Base-by-base conservation (phyloP, 2,888 invertebrate genomes). In the Drosophila atripex region DNA sequence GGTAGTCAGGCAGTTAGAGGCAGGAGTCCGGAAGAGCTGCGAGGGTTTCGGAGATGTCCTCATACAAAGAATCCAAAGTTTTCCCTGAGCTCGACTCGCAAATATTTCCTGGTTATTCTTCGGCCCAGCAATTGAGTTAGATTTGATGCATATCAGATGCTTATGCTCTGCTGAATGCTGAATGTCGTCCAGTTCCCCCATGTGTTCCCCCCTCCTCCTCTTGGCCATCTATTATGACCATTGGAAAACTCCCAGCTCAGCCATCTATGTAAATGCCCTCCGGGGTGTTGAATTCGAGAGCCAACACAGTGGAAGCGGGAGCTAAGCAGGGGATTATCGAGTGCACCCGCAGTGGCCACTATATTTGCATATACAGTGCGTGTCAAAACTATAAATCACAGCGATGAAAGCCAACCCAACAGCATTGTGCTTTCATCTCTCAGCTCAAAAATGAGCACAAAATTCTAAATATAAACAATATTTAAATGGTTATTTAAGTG, bases 81-180 rank as follows among this genome's bases (percentile, higher is more conserved):
- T 86, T 77, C 59, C 54, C 63, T 63, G 61, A 80, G 85, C 82
- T 78, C 52, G 43, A 64, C 45, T 66, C 64, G 38, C 66, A 71
- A 78, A 85, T 70, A 87, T 83, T 83, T 83, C 82, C 82, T 87
- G 82, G 82, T 87, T 87, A 85, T 87, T 76, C 74, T 75, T 77
- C 73, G 71, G 85, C 76, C 80, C 85, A 73, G 80, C 87, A 83
- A 83, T 83, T 82, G 87, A 83, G 82, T 83, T 83, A 83, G 87
- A 83, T 83, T 83, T 83, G 88, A 83, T 83, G 82, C 82, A 83
- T 83, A 83, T 83, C 82, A 87, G 82, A 83, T 87, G 88, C 82
- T 80, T 68, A 77, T 86, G 77, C 82, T 75, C 47, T 69, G 54
- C 47, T 56, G 56, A 55, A 68, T 66, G 55, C 68, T 53, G 65